Evolutionary conservation across 2,888 invertebrate genomes (phyloP).

Genomic region (Stratiomys singularior): DNA sequence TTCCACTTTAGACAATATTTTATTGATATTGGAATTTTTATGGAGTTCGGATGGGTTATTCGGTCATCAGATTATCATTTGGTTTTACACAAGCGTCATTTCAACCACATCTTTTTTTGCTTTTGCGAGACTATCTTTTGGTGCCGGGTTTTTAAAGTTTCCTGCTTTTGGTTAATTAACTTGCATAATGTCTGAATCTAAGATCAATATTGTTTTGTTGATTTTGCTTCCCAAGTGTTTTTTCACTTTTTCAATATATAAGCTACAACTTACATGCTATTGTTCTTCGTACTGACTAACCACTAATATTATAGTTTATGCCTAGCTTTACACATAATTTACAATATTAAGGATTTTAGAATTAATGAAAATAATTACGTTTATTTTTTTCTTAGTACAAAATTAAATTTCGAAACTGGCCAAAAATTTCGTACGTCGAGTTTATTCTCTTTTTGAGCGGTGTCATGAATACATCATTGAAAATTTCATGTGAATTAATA

Average conservation of each 20-base stretch:
- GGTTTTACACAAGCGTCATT: slow-evolving; percentile 33
- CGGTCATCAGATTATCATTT: slow-evolving; percentile 21
- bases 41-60: not conserved
- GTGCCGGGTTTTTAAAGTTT: too few relatives aligned
- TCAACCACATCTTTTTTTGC: not conserved
- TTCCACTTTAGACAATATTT: slow-evolving; percentile 13
- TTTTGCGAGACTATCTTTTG: not conserved
- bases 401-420: slow-evolving; percentile 42
- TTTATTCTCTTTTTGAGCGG: slow-evolving; percentile 28
- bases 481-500: not conserved
- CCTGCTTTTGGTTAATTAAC: too few relatives aligned
- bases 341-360: slow-evolving; percentile 34
- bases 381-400: slow-evolving; percentile 6
- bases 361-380: slow-evolving; percentile 30
- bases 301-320: slow-evolving; percentile 27
- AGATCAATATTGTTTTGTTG: slow-evolving; percentile 1
- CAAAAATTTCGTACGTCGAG: slow-evolving; percentile 17
- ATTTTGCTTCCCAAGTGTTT: not conserved
- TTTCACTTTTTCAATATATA: slow-evolving; percentile 1
- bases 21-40: not conserved
- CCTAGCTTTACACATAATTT: slow-evolving; percentile 45
- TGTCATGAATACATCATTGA: not conserved
- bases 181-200: too few relatives aligned
- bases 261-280: slow-evolving; percentile 34
- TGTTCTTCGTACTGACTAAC: slow-evolving; percentile 32